A percentile compares a stretch with the other conserved stretches of the same genome.
These are phyloP conservation scores for Tenthredo livida DNA, from an alignment of 2,888 invertebrate species.

Conservation along the genomic window DNA sequence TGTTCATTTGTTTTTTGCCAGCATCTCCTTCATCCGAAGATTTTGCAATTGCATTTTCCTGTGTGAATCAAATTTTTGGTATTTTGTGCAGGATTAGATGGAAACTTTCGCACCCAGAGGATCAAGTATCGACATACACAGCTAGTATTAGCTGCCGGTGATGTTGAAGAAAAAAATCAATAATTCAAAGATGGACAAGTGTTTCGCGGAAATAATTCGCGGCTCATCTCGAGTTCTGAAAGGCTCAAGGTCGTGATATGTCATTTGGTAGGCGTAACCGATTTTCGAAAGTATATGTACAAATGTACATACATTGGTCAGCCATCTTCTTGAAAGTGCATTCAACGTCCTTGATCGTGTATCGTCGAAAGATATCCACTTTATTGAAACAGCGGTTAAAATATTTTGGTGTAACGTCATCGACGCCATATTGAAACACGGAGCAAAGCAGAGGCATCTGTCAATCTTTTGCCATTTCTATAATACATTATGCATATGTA, in stretches of 20 bases:
- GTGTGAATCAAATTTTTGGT: too few species aligned
- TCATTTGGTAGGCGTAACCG: conserved; percentile 1
- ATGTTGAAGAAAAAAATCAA: neutral
- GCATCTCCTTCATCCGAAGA: neutral
- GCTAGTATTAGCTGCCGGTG: too few species aligned
- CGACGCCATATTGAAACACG: neutral
- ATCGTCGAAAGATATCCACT: neutral
- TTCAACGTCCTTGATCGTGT: conserved; percentile 10
- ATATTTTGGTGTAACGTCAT: neutral
- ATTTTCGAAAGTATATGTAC: conserved; percentile 62
- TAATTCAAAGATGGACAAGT: neutral
- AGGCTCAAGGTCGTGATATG: neutral
- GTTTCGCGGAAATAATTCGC: neutral
- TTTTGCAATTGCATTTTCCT: too few species aligned
- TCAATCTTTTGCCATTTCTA: conserved; percentile 1
- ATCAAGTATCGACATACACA: too few species aligned
- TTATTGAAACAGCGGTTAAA: neutral
- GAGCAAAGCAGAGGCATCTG: neutral
- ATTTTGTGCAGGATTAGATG: too few species aligned
- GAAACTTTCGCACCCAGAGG: too few species aligned
- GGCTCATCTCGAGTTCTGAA: neutral
- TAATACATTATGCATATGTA: too few species aligned
- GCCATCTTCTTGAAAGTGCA: conserved; percentile 71
- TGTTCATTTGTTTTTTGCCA: neutral
- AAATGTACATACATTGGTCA: conserved; percentile 60